A percentile compares a stretch with the other conserved stretches of the same genome.
These are phyloP conservation scores for Pantala flavescens DNA, from an alignment of 1,140 invertebrate genomes.

Conservation along the genomic window DNA sequence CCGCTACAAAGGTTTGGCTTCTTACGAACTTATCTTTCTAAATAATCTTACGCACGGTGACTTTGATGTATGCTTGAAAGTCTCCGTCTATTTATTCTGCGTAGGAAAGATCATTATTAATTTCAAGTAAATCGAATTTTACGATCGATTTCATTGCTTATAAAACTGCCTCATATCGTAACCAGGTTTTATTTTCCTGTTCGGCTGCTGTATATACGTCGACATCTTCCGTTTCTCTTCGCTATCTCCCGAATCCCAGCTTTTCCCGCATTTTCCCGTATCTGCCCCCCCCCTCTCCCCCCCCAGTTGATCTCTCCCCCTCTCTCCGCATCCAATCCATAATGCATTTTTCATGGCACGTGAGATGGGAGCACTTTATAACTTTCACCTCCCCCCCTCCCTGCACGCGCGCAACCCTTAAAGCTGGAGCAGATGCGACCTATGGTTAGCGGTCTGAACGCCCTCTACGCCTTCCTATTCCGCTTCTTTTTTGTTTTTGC, in stretches of 20 bases:
- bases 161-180: too few species aligned
- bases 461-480: neutral
- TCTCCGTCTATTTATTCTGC: too few species aligned
- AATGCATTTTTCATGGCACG: conserved; percentile 9
- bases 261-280: neutral
- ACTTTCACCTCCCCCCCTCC: neutral
- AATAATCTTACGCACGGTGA: too few species aligned
- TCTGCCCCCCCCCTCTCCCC: neutral
- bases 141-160: too few species aligned
- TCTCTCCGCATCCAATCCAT: neutral
- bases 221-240: too few species aligned
- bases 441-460: neutral
- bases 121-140: too few species aligned
- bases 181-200: too few species aligned
- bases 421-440: neutral
- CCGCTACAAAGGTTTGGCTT: too few species aligned
- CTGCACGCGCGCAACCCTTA: neutral
- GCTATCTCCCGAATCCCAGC: neutral
- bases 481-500: neutral
- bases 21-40: too few species aligned
- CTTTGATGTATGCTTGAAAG: too few species aligned
- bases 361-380: conserved; percentile 9
- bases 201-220: too few species aligned
- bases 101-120: too few species aligned
- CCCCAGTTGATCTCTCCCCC: neutral